Evolutionary conservation across 2,888 invertebrate genomes (phyloP).

Genomic region (Nephrotoma appendiculata): DNA sequence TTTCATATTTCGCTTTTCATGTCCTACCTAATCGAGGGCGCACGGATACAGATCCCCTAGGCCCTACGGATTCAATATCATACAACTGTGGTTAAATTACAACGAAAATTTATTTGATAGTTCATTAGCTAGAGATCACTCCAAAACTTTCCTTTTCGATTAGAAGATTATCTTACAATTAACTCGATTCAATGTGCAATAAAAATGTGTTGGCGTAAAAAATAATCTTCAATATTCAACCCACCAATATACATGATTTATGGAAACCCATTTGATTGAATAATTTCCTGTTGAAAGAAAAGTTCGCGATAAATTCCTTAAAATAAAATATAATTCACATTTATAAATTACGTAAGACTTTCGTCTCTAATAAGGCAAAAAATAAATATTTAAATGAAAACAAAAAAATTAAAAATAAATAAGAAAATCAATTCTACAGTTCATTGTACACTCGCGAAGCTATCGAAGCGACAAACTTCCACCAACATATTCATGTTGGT

Average conservation of each 20-base stretch:
- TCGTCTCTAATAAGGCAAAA: background rate
- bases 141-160: too few relatives aligned
- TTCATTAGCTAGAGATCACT: too few relatives aligned
- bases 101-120: too few relatives aligned
- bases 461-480: background rate
- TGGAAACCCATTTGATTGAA: background rate
- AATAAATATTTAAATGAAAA: background rate
- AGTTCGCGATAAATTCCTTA: background rate
- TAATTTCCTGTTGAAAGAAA: background rate
- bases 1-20: too few relatives aligned
- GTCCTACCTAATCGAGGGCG: too few relatives aligned
- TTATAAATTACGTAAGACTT: background rate
- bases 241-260: background rate
- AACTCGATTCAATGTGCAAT: too few relatives aligned
- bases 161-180: too few relatives aligned
- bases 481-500: background rate
- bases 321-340: background rate
- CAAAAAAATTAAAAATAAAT: background rate
- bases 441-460: background rate
- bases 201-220: too few relatives aligned
- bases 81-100: too few relatives aligned
- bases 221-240: background rate
- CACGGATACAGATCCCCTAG: too few relatives aligned
- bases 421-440: background rate
- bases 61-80: too few relatives aligned